Base-by-base conservation (phyloP, 2,113 vertebrate genomes). In the Calonectris borealis region DNA sequence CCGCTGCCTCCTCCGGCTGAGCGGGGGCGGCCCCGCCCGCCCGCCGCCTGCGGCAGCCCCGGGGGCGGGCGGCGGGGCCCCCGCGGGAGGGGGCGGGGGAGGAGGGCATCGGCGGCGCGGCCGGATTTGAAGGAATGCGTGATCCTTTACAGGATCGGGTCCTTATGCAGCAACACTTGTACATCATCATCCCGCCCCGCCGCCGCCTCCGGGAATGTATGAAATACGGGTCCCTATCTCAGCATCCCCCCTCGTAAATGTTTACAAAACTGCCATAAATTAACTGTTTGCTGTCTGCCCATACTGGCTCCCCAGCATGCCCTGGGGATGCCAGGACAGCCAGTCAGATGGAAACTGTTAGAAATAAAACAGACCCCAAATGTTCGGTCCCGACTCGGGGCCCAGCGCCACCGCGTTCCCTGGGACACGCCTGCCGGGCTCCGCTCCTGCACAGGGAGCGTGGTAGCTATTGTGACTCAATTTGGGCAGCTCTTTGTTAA, bases 101-200 rank as follows among this genome's bases (percentile, higher is more conserved):
- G 69, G 66, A n/a, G 38, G 36, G 42, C 26, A 9, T 10, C 2
- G 57, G 2, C 49, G 6, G 65, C 3, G 48, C 16, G 6, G 40
- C 8, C 17, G 46, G 46, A 3, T 20, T 9, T 10, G 16, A 2
- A 61, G 60, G 60, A 75, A 62, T 44, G 52, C 40, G 46, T 5
- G 34, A 2, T 10, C 11, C 0, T 4, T 31, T 1, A 4, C 26
- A 13, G 66, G 66, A 6, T 2, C 13, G 22, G 9, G 36, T 5
- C n/a, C 49, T 52, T 7, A 1, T 0, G 34, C n/a, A 79, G 14
- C n/a, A 10, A 3, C 38, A 1, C 6, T 3, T 40, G 2, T 0
- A 8, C 51, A 34, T 38, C 79, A 11, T 21, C 9, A 40, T 40
- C 12, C 40, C 31, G 17, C 31, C 36, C 22, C 3, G 1, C 25